These are phyloP conservation scores for Microcebus jonahi DNA, from an alignment of 2,113 vertebrate genomes.

Conservation along the genomic window DNA sequence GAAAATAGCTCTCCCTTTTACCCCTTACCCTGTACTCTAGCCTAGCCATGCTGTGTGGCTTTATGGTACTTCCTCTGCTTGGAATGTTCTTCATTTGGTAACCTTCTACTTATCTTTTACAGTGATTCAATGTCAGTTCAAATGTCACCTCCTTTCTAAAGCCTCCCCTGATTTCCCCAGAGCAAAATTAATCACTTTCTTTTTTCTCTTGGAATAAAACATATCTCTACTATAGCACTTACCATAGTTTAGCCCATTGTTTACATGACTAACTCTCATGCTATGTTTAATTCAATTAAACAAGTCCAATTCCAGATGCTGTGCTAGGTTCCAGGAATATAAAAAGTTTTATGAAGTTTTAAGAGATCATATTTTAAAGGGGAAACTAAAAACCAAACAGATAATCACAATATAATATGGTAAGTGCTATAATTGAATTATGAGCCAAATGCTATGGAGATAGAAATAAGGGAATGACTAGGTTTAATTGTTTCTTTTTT, in stretches of 20 bases:
- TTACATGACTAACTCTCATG: neutral
- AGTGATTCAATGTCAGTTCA: neutral
- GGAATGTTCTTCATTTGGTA: neutral
- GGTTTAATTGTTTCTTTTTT: neutral
- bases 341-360: slow-evolving; percentile 18
- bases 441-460: neutral
- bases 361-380: slow-evolving; percentile 24
- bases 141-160: slow-evolving; percentile 8
- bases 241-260: neutral
- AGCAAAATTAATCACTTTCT: slow-evolving; percentile 33
- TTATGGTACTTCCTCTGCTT: neutral
- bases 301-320: slow-evolving; percentile 24
- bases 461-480: slow-evolving; percentile 20
- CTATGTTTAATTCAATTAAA: slow-evolving; percentile 53
- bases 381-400: slow-evolving; percentile 33
- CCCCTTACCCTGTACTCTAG: neutral
- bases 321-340: neutral
- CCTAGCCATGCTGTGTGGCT: neutral
- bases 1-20: neutral
- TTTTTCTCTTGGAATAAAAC: slow-evolving; percentile 28
- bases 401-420: neutral
- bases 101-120: slow-evolving; percentile 6
- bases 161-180: neutral
- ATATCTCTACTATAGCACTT: neutral
- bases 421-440: slow-evolving; percentile 3